phyloP scores from a whole-genome alignment of 2,797 vertebrate species.

The Pipistrellus pipistrellus region DNA sequence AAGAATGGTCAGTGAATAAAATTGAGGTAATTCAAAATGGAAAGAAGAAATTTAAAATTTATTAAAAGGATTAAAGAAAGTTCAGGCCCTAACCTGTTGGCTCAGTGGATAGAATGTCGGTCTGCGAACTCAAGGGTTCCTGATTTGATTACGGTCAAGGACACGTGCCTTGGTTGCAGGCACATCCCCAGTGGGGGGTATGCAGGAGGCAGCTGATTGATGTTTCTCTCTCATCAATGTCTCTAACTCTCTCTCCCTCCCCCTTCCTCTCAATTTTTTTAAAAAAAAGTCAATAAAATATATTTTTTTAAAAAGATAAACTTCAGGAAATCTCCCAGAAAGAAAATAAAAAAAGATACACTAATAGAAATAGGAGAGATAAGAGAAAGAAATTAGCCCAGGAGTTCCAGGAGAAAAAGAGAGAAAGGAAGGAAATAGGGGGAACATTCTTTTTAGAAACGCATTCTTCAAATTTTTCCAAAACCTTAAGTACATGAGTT shows the following conservation, averaged over 20 bases:
- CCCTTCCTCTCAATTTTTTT: no score
- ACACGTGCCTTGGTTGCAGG: no score
- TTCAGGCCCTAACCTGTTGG: no score
- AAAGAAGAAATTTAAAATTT: conserved; percentile 29
- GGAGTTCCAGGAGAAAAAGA: not conserved
- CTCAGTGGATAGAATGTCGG: no score
- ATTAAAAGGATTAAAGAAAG: not conserved
- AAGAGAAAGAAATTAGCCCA: not conserved
- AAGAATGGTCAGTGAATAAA: conserved; percentile 1
- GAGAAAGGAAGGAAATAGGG: not conserved
- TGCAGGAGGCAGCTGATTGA: no score
- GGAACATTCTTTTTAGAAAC: not conserved
- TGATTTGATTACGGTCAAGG: no score
- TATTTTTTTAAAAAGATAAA: not conserved
- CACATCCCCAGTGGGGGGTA: no score
- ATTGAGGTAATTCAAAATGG: not conserved
- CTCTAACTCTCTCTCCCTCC: no score
- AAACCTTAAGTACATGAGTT: not conserved
- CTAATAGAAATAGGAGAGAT: not conserved
- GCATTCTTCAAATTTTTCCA: not conserved
- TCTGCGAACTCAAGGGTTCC: no score
- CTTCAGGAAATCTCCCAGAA: not conserved
- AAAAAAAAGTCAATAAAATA: no score
- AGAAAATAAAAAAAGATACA: conserved; percentile 26
- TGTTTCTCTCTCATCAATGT: no score